Conservation (phyloP, 1,140 invertebrate species). For the Euschistus heros region DNA sequence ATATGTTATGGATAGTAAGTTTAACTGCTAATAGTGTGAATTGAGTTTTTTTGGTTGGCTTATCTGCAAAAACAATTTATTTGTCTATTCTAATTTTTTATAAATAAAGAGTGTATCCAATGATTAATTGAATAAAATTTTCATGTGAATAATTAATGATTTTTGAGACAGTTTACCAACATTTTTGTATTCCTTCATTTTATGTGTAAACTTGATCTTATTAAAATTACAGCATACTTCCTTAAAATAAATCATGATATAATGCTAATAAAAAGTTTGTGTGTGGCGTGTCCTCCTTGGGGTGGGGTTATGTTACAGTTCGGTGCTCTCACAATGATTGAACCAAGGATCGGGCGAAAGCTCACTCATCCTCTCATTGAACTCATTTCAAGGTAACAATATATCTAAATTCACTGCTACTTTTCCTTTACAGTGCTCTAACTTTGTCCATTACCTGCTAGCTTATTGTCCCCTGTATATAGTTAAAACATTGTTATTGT, state of each 20-base stretch:
- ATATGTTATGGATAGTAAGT: too few species aligned
- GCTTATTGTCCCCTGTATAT: neutral
- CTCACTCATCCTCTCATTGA: slow-evolving; percentile 78
- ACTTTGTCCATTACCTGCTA: slow-evolving; percentile 3
- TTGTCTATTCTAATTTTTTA: too few species aligned
- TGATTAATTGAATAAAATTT: neutral
- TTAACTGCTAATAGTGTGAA: too few species aligned
- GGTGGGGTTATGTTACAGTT: slow-evolving; percentile 49
- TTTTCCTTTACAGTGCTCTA: neutral
- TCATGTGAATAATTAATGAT: too few species aligned
- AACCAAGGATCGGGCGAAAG: slow-evolving; percentile 72
- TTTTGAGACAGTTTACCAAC: neutral
- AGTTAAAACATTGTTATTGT: too few species aligned
- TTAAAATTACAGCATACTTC: slow-evolving; percentile 1
- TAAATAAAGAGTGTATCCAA: too few species aligned
- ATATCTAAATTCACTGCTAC: slow-evolving; percentile 2
- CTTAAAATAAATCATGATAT: neutral
- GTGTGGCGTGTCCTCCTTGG: slow-evolving; percentile 5
- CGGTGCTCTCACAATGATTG: slow-evolving; percentile 72
- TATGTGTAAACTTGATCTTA: neutral
- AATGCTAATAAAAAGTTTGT: slow-evolving; percentile 3
- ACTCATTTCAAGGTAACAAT: slow-evolving; percentile 72
- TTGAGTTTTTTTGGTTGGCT: too few species aligned
- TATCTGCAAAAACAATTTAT: neutral
- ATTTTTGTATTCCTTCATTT: neutral